Percentiles rank a stretch among this genome's conserved stretches.
phyloP scores from a whole-genome alignment of 2,113 vertebrate genomes.

The Carlito syrichta region DNA sequence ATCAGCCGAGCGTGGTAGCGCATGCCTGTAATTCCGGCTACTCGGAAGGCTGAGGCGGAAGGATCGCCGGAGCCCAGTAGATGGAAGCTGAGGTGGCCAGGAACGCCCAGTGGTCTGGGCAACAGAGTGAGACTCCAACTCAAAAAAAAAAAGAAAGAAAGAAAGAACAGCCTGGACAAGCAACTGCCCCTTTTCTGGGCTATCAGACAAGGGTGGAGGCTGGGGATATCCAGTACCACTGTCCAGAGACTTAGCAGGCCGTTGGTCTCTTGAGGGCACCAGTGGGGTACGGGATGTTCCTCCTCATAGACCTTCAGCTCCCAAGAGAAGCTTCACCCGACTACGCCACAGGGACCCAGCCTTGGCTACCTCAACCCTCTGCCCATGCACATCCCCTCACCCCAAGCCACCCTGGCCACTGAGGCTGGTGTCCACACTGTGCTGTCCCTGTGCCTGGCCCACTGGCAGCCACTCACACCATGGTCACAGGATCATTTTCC shows the following conservation, averaged over 20 bases:
- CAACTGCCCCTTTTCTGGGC: neutral
- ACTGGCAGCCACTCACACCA: neutral
- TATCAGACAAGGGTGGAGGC: neutral
- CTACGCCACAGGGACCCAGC: neutral
- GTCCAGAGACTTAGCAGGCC: neutral
- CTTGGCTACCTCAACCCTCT: no score
- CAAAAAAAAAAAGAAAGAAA: no score
- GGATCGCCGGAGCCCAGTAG: no score
- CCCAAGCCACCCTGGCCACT: no score
- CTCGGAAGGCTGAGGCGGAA: no score
- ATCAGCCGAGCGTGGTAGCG: no score
- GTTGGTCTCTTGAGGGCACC: neutral
- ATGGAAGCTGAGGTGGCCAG: no score
- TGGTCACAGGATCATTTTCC: slow-evolving; percentile 75
- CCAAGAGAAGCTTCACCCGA: no score
- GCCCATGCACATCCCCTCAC: no score
- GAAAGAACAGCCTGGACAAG: neutral
- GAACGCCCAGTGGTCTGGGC: no score
- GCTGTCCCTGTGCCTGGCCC: neutral
- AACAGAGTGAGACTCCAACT: no score
- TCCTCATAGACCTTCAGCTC: neutral
- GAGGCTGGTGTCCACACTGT: rapidly evolving
- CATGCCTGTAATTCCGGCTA: no score
- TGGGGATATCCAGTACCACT: neutral
- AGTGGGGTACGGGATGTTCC: neutral